phyloP scores from a whole-genome alignment of 2,888 invertebrate species.

The Malthinus seriepunctatus region DNA sequence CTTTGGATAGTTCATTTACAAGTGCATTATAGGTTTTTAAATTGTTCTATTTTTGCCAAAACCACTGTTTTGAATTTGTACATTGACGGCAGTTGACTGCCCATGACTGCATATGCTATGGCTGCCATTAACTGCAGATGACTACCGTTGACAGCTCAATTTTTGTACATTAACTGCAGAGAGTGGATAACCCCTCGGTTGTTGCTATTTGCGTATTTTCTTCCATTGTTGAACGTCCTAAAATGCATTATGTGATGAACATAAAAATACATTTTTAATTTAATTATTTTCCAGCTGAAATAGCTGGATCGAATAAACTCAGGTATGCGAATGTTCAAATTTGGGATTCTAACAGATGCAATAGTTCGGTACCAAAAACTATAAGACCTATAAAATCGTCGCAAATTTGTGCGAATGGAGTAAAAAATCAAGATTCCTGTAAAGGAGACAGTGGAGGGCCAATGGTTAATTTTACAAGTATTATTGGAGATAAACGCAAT shows the following conservation, averaged over 20 bases:
- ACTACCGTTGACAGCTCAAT: no score
- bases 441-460: conserved; percentile 57
- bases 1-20: no score
- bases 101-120: no score
- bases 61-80: neutral
- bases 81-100: no score
- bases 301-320: conserved; percentile 42
- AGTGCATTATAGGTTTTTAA: neutral
- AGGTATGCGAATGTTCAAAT: conserved; percentile 41
- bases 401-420: conserved; percentile 55
- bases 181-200: no score
- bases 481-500: conserved; percentile 33
- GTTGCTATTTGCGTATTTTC: no score
- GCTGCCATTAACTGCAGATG: no score
- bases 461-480: conserved; percentile 42
- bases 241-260: no score
- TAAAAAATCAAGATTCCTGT: conserved; percentile 50
- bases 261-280: no score
- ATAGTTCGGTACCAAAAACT: conserved; percentile 40
- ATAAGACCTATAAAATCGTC: conserved; percentile 48
- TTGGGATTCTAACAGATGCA: conserved; percentile 42
- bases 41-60: neutral
- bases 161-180: no score
- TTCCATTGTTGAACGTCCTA: no score
- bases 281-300: conserved; percentile 35